These are phyloP conservation scores for Paedocypris micromegethes DNA, from an alignment of 2,797 vertebrate species.

Conservation along the genomic window DNA sequence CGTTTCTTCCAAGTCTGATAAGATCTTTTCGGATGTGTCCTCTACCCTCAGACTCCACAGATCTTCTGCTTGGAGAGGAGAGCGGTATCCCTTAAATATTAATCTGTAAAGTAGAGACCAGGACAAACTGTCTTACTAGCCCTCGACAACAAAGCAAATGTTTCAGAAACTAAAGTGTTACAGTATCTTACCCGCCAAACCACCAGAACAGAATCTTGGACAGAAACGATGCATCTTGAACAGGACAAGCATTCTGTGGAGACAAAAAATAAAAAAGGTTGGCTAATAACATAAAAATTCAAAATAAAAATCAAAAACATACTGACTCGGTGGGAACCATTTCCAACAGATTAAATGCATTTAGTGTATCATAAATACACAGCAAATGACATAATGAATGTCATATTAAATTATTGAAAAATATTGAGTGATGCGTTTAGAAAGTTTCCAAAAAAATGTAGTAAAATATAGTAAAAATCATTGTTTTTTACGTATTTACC, in stretches of 20 bases:
- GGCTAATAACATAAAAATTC: constrained; percentile 6
- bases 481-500: no score
- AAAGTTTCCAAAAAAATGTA: no score
- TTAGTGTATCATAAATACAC: no score
- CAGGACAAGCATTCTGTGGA: constrained; percentile 85
- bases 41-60: constrained; percentile 82
- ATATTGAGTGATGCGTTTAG: no score
- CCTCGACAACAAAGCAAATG: background rate
- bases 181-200: constrained; percentile 85
- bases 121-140: constrained; percentile 2
- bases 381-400: no score
- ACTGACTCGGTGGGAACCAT: no score
- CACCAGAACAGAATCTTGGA: constrained; percentile 94
- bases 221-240: constrained; percentile 82
- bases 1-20: constrained; percentile 75
- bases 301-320: no score
- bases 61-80: constrained; percentile 70
- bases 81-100: constrained; percentile 79
- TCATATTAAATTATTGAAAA: no score
- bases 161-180: background rate
- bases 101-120: constrained; percentile 64
- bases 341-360: no score
- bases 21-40: constrained; percentile 79
- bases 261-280: constrained; percentile 59
- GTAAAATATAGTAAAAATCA: no score